Evolutionary conservation across 92 coral and sea anemone genomes (phyloP).

Genomic region (Porites divaricata): DNA sequence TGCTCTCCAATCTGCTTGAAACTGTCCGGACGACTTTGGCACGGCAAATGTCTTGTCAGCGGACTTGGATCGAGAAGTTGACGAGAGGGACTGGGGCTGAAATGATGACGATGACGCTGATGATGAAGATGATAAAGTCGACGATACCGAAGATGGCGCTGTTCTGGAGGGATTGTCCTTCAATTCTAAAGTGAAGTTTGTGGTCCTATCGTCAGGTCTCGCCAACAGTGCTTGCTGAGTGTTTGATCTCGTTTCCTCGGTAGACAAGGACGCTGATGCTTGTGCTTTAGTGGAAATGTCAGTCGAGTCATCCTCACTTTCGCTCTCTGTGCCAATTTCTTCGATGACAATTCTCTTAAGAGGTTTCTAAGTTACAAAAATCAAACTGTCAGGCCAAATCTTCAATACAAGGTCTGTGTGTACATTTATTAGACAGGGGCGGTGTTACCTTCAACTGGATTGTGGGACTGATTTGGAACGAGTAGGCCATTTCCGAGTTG

Average conservation of each 20-base stretch:
- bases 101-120: neutral
- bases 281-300: conserved; percentile 26
- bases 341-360: conserved; percentile 89
- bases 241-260: conserved; percentile 8
- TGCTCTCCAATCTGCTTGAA: conserved; percentile 89
- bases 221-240: neutral
- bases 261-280: conserved; percentile 25
- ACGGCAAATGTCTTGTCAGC: conserved; percentile 48
- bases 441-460: no score
- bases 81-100: neutral
- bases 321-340: conserved; percentile 84
- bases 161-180: conserved; percentile 1
- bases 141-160: neutral
- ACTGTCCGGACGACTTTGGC: conserved; percentile 86
- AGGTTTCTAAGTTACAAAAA: conserved; percentile 66
- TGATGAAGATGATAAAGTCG: conserved; percentile 7
- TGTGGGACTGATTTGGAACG: no score
- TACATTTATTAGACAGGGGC: no score
- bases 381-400: neutral
- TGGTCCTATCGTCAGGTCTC: neutral
- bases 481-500: no score
- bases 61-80: neutral
- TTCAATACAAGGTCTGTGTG: no score
- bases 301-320: conserved; percentile 59
- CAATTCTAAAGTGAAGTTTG: conserved; percentile 4